Base-by-base conservation (phyloP, 2,888 invertebrate species). In the Tenthredo amoena region DNA sequence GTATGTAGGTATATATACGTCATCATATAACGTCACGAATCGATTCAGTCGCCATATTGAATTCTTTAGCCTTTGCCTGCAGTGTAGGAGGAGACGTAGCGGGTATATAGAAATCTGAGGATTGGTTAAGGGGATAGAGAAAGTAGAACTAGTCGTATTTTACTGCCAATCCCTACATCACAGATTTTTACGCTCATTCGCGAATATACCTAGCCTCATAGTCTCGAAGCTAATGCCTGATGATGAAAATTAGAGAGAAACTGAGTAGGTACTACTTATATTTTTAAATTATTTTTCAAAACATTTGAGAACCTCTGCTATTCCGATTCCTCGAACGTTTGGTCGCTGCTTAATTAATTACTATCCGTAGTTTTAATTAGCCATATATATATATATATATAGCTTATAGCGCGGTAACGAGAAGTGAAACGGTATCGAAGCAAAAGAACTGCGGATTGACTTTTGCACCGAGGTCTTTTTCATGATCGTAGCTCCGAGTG, bases 301-400 rank as follows among this genome's bases (percentile, higher is more conserved):
- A 1, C 1, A 86, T 88, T 89, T 90, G 92, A 92, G 93, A 92
- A 91, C 91, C 92, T 88, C 92, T 90, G 91, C 88, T 89, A 87
- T 91, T 74, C 74, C 90, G 91, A 91, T 92, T 91, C 90, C 92
- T 92, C 91, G 91, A 91, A 91, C 91, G 91, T 92, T 90, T 88
- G 91, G 91, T 92, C 91, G 92, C 91, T 91, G 92, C 92, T 93
- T 93, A 93, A 93, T 93, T 93, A 92, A 93, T 93, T 93, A 93
- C 93, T 91, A 92, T 93, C 92, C 92, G 91, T 91, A 93, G 93
- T 93, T 93, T 93, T 93, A 93, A 93, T 93, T 93, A 93, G 93
- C 92, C 88, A n/a, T n/a, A n/a, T n/a, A n/a, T n/a, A n/a, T n/a
- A n/a, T n/a, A n/a, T n/a, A n/a, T n/a, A n/a, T n/a, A n/a, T n/a